Conservation (phyloP, 2,797 vertebrate genomes). For the Masticophis lateralis region DNA sequence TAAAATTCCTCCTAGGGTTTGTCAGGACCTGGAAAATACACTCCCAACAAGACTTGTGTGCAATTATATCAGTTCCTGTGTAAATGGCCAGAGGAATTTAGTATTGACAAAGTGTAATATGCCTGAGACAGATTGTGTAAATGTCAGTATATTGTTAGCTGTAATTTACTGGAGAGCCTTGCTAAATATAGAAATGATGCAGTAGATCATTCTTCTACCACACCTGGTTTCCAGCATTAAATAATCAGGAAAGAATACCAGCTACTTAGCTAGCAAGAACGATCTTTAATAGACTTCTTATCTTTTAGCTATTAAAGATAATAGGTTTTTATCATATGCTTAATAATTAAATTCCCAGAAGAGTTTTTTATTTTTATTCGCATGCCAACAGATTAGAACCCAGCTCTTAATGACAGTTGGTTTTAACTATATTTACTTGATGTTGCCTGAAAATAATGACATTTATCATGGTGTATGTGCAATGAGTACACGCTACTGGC, state of each 20-base stretch:
- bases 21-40: neutral
- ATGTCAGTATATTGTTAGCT: slow-evolving; percentile 25
- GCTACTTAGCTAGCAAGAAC: neutral
- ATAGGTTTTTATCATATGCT: slow-evolving; percentile 25
- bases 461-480: slow-evolving; percentile 11
- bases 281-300: neutral
- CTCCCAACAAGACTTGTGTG: neutral
- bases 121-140: slow-evolving; percentile 13
- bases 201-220: slow-evolving; percentile 2
- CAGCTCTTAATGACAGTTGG: neutral
- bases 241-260: neutral
- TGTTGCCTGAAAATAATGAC: neutral
- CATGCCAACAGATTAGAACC: neutral
- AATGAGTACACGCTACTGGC: neutral
- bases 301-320: slow-evolving; percentile 33
- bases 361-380: slow-evolving; percentile 28
- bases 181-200: neutral
- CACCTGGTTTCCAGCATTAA: slow-evolving; percentile 12
- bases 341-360: slow-evolving; percentile 28
- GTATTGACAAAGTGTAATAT: slow-evolving; percentile 5
- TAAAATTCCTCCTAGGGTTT: neutral
- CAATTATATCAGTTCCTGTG: neutral
- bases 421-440: slow-evolving; percentile 39
- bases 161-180: slow-evolving; percentile 17
- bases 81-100: neutral